Conservation (phyloP, 2,888 invertebrate species). For the Pilophorus perplexus region DNA sequence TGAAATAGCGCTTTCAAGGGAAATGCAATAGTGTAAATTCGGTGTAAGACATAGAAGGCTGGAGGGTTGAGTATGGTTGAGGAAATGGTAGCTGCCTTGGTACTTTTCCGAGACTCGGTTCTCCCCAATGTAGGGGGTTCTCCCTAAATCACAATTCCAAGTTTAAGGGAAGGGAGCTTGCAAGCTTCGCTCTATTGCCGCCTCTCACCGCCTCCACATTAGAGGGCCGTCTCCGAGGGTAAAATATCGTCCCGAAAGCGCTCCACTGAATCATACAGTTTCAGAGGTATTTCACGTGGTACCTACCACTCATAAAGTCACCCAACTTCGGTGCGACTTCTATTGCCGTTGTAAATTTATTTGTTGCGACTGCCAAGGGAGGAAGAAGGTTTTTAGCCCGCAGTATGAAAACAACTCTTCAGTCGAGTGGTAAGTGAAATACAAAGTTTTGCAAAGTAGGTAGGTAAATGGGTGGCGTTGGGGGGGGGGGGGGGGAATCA, state of each 20-base stretch:
- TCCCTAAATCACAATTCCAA: slow-evolving; percentile 38
- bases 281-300: slow-evolving; percentile 14
- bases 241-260: slow-evolving; percentile 23
- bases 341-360: slow-evolving; percentile 4
- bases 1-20: slow-evolving; percentile 32
- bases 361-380: no score
- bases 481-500: no score
- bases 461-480: no score
- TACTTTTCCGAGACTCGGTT: slow-evolving; percentile 33
- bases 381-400: no score
- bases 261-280: slow-evolving; percentile 29
- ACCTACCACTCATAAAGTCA: slow-evolving; percentile 16
- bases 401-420: no score
- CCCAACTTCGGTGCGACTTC: slow-evolving; percentile 12
- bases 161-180: slow-evolving; percentile 30
- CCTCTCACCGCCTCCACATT: slow-evolving; percentile 32
- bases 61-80: slow-evolving; percentile 34
- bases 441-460: no score
- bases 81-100: slow-evolving; percentile 35
- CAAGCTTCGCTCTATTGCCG: neutral
- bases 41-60: slow-evolving; percentile 36
- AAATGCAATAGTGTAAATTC: slow-evolving; percentile 39
- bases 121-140: no score
- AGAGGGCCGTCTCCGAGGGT: slow-evolving; percentile 28
- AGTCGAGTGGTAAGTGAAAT: no score